A percentile compares a stretch with the other conserved stretches of the same genome.
Conservation (phyloP, 1,140 invertebrate species). For the Caenorhabditis brenneri region DNA sequence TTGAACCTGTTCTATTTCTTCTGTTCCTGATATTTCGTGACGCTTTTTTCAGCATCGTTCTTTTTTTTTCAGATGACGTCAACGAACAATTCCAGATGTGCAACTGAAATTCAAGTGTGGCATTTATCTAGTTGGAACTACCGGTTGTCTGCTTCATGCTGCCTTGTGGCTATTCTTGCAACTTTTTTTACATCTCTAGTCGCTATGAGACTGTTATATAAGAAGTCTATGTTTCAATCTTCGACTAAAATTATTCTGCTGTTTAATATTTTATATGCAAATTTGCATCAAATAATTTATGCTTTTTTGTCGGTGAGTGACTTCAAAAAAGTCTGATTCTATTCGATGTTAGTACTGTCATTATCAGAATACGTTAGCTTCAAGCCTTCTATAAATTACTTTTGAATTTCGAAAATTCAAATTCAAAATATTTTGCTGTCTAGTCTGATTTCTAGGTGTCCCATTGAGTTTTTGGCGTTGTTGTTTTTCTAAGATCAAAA, state of each 20-base stretch:
- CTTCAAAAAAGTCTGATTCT: background rate
- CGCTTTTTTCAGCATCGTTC: background rate
- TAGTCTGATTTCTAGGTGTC: too few relatives aligned
- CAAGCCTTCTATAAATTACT: too few relatives aligned
- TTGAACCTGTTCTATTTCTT: too few relatives aligned
- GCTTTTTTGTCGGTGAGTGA: background rate
- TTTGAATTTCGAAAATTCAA: too few relatives aligned
- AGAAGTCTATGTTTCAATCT: background rate
- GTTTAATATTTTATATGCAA: background rate
- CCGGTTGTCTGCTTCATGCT: background rate
- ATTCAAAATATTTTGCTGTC: too few relatives aligned
- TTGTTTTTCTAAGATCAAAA: too few relatives aligned
- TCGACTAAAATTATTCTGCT: background rate
- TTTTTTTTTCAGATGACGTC: background rate
- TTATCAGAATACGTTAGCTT: too few relatives aligned
- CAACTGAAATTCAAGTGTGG: background rate
- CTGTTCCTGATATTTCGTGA: background rate
- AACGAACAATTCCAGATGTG: background rate
- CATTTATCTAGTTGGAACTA: background rate
- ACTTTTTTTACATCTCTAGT: background rate
- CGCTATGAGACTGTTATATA: background rate
- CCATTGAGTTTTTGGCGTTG: too few relatives aligned
- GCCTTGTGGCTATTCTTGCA: background rate
- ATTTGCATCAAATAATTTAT: background rate
- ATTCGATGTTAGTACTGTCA: background rate